Evolutionary conservation across 2,797 vertebrate genomes (phyloP).

Genomic region (Setipinna tenuifilis): DNA sequence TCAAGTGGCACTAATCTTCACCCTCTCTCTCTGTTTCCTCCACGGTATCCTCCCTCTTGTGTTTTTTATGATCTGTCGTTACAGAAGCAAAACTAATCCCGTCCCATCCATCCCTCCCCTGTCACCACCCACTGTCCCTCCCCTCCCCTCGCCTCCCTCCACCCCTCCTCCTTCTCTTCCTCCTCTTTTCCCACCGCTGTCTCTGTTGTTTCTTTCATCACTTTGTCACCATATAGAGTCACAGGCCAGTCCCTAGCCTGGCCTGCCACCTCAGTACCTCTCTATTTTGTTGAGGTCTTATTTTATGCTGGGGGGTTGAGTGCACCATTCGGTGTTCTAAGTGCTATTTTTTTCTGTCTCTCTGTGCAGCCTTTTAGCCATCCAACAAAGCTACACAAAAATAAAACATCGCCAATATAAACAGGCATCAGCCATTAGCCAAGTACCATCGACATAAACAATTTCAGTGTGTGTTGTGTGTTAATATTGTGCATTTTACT

Average conservation of each 20-base stretch:
- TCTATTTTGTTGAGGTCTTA: background rate
- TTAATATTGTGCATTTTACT: background rate
- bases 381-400: too few relatives aligned
- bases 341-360: too few relatives aligned
- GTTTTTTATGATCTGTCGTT: constrained; percentile 79
- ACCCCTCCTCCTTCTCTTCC: constrained; percentile 16
- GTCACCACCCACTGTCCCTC: constrained; percentile 1
- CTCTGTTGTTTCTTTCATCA: background rate
- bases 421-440: background rate
- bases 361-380: too few relatives aligned
- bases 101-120: constrained; percentile 38
- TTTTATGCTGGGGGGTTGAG: too few relatives aligned
- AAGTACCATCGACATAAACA: background rate
- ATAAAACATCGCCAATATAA: background rate
- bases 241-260: background rate
- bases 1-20: constrained; percentile 78
- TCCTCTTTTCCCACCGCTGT: background rate
- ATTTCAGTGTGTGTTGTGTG: background rate
- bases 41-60: constrained; percentile 66
- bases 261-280: background rate
- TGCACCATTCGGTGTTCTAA: too few relatives aligned
- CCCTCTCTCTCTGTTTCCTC: constrained; percentile 67
- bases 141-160: constrained; percentile 33
- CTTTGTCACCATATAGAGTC: background rate
- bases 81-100: constrained; percentile 80